These are phyloP conservation scores for Ctenopoma kingsleyae DNA, from an alignment of 2,797 vertebrate species.

Conservation along the genomic window DNA sequence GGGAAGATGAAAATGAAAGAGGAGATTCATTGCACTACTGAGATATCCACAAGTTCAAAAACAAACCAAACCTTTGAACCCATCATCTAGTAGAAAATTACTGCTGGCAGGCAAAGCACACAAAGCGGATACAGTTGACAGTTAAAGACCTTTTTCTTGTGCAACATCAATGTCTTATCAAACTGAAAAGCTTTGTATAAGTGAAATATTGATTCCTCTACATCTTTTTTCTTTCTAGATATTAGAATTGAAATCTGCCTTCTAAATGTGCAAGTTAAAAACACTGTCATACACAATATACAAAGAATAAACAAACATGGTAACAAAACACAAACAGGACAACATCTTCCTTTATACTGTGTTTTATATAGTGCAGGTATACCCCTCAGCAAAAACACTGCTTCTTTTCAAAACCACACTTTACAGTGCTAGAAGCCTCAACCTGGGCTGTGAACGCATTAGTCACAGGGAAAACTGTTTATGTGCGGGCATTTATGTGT, in stretches of 20 bases:
- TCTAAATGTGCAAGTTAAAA: background rate
- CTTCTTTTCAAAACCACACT: conserved; percentile 6
- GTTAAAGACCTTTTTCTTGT: conserved; percentile 33
- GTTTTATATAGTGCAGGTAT: background rate
- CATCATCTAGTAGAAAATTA: conserved; percentile 42
- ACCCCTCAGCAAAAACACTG: conserved; percentile 3
- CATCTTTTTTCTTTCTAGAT: too few species aligned
- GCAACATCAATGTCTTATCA: conserved; percentile 18
- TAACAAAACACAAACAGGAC: background rate
- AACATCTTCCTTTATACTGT: background rate
- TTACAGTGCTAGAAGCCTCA: conserved; percentile 36
- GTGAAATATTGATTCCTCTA: conserved; percentile 37
- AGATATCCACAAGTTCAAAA: conserved; percentile 34
- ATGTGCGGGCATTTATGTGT: conserved; percentile 18
- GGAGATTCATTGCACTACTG: conserved; percentile 22
- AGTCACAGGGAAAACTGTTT: conserved; percentile 30
- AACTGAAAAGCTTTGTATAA: conserved; percentile 33
- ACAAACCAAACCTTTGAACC: conserved; percentile 33
- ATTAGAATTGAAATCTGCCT: too few species aligned
- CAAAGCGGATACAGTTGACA: conserved; percentile 35
- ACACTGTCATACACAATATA: background rate
- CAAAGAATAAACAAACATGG: too few species aligned
- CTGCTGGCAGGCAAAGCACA: conserved; percentile 27
- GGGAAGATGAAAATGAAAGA: conserved; percentile 23
- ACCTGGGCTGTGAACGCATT: conserved; percentile 70